phyloP scores from a whole-genome alignment of 1,140 invertebrate species.

The Dysdera silvatica region DNA sequence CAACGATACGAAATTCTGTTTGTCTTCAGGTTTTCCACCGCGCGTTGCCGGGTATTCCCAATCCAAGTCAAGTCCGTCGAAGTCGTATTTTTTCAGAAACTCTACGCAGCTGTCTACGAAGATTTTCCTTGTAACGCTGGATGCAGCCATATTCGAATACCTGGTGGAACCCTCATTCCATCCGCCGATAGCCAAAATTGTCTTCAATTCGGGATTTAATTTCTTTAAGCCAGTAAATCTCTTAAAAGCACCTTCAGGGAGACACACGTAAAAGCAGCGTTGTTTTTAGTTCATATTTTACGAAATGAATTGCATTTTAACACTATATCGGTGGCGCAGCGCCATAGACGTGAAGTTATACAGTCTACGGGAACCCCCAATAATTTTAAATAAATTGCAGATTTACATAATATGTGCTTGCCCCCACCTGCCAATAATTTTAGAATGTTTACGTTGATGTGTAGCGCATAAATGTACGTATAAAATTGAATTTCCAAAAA shows the following conservation, averaged over 20 bases:
- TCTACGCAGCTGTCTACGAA: slow-evolving; percentile 44
- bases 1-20: slow-evolving; percentile 63
- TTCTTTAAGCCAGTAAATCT: slow-evolving; percentile 48
- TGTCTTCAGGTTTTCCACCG: slow-evolving; percentile 59
- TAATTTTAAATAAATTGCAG: too few species aligned
- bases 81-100: slow-evolving; percentile 56
- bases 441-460: too few species aligned
- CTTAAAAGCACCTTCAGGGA: slow-evolving; percentile 41
- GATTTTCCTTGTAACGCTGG: slow-evolving; percentile 47
- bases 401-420: too few species aligned
- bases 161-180: slow-evolving; percentile 78
- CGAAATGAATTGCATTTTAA: too few species aligned
- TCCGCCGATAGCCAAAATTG: slow-evolving; percentile 63
- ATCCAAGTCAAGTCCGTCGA: slow-evolving; percentile 73
- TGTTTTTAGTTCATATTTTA: too few species aligned
- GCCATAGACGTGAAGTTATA: too few species aligned
- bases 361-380: too few species aligned
- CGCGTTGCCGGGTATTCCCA: slow-evolving; percentile 74
- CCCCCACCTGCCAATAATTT: too few species aligned
- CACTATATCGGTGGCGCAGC: too few species aligned
- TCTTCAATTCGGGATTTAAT: slow-evolving; percentile 55
- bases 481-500: too few species aligned
- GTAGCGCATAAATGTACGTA: too few species aligned
- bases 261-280: too few species aligned
- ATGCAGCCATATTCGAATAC: slow-evolving; percentile 64